Conservation (phyloP, 2,113 vertebrate genomes). For the Platycercus adscitus region DNA sequence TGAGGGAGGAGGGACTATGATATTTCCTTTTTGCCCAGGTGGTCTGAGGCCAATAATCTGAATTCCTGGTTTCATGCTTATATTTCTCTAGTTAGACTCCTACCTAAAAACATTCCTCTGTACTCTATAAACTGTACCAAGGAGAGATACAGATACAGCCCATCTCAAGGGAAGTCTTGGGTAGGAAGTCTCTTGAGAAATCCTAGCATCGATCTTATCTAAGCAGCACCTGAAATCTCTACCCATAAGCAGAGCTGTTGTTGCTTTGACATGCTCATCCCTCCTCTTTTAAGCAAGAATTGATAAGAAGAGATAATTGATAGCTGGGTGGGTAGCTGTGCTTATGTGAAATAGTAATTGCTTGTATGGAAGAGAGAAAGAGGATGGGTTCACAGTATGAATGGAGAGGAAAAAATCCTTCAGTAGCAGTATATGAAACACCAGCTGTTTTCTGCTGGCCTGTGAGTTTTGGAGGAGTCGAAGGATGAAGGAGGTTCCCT, state of each 20-base stretch:
- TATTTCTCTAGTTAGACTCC: not conserved
- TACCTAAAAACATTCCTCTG: not conserved
- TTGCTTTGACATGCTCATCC: not conserved
- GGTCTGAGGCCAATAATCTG: not conserved
- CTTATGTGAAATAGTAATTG: not conserved
- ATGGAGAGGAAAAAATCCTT: not conserved
- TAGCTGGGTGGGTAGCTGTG: not conserved
- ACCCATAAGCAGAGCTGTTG: not conserved
- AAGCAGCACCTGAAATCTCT: not conserved
- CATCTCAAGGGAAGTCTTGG: not conserved
- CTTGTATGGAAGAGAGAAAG: not conserved
- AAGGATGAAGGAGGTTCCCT: not conserved
- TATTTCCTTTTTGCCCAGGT: not conserved
- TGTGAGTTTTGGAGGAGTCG: not conserved
- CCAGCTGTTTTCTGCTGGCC: not conserved
- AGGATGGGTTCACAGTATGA: not conserved
- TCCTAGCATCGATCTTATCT: not conserved
- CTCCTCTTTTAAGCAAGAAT: not conserved
- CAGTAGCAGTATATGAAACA: not conserved
- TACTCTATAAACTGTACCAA: not conserved
- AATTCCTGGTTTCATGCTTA: not conserved
- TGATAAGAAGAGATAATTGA: not conserved
- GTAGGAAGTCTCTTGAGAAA: not conserved
- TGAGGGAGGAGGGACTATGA: not conserved
- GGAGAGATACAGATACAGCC: not conserved